Conservation (phyloP, 2,888 invertebrate genomes). For the Nephrotoma guestfalica region DNA sequence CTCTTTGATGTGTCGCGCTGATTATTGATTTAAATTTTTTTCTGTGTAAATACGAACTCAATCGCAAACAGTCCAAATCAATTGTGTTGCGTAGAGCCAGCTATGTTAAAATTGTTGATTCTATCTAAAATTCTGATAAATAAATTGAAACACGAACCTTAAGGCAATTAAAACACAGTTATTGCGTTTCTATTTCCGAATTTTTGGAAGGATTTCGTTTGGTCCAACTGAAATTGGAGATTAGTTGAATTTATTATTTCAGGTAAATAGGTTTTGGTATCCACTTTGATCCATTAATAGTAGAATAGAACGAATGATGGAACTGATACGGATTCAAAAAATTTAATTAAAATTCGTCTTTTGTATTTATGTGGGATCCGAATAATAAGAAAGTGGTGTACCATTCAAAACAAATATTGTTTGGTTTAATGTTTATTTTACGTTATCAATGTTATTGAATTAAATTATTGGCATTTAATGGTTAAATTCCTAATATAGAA, state of each 20-base stretch:
- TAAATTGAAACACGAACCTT: background rate
- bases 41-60: background rate
- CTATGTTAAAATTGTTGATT: background rate
- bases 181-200: background rate
- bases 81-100: background rate
- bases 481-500: no score
- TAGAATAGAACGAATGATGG: background rate
- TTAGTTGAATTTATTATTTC: background rate
- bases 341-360: background rate
- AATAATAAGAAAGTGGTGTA: background rate
- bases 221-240: background rate
- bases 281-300: background rate
- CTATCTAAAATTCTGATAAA: background rate
- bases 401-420: background rate
- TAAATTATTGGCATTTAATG: no score
- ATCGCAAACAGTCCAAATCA: background rate
- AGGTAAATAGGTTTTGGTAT: background rate
- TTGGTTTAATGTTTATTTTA: no score
- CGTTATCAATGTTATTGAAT: no score
- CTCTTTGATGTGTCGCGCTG: background rate
- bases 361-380: background rate
- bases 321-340: background rate
- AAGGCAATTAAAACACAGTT: background rate
- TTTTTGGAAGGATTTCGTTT: background rate
- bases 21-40: background rate